A percentile compares a stretch with the other conserved stretches of the same genome.
Evolutionary conservation across 2,113 vertebrate genomes (phyloP).

Genomic region (Electrona antarctica): DNA sequence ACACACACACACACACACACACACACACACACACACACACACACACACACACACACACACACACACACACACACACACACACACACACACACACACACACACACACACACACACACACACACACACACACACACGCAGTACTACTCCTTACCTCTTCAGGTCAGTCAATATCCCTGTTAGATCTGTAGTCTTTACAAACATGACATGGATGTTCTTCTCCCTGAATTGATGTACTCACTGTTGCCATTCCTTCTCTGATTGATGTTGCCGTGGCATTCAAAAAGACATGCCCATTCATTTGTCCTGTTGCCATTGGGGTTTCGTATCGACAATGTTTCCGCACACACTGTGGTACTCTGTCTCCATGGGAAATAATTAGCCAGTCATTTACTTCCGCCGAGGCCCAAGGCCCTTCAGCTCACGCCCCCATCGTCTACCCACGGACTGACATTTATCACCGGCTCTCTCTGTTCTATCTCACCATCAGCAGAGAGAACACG

Average conservation of each 20-base stretch:
- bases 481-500: slow-evolving; percentile 1
- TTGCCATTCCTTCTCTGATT: neutral
- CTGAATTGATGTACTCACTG: neutral
- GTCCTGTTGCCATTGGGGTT: slow-evolving; percentile 9
- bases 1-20: slow-evolving; percentile 5
- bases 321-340: slow-evolving; percentile 2
- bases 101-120: no score
- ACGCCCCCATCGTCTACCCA: neutral
- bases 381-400: slow-evolving; percentile 3
- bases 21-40: no score
- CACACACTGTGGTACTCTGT: slow-evolving; percentile 5
- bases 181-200: slow-evolving; percentile 7
- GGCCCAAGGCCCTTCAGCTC: slow-evolving; percentile 5
- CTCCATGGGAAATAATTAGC: neutral
- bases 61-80: no score
- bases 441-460: neutral
- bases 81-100: no score
- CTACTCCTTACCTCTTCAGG: neutral
- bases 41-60: no score
- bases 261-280: neutral
- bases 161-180: slow-evolving; percentile 7
- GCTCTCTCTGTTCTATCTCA: neutral
- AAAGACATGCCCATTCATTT: no score
- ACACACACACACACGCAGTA: no score
- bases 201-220: slow-evolving; percentile 13